Evolutionary conservation across 2,113 vertebrate genomes (phyloP), one percentile per base, ranked within the genome.

Genomic region (Ariopsis seemanni): DNA sequence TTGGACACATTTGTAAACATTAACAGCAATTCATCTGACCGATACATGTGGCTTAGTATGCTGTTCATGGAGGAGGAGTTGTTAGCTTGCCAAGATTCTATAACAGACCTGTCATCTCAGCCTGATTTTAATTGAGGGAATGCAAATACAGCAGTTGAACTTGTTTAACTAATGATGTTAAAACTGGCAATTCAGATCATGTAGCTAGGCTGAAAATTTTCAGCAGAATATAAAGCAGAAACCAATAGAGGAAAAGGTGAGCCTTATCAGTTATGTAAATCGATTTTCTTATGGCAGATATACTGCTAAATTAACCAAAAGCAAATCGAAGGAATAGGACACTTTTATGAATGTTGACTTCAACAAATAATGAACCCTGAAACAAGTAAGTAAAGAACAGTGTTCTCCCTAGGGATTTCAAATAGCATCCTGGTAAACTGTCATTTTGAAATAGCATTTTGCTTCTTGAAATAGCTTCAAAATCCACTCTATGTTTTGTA

Each of bases 181-280:
- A n/a, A 83, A 77, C 42, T 65, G 81, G 86, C 81, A 77, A 87
- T 75, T 87, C 80, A 87, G 75, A 87, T 87, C 17, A 69, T 25
- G 48, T 63, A 53, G 30, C 30, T 34, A 34, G 30, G 30, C 30
- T 12, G 62, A 74, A 58, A n/a, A n/a, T n/a, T n/a, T n/a, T n/a
- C n/a, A 53, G n/a, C 1, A 25, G 69, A 78, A 80, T 53, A 48
- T n/a, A 25, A 9, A 22, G 57, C 18, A 14, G 62, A 34, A 65
- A 63, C 30, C 30, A 60, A 53, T 52, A 60, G 6, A 14, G 42
- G 30, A 71, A 71, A 58, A 18, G 42, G 34, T 52, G 27, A 80
- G 20, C 2, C 22, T 48, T 72, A 50, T 71, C 34, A 30, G 17
- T 63, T 62, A 58, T 9, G 27, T 50, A 63, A 27, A 77, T 18